Evolutionary conservation across 2,888 invertebrate genomes (phyloP).

Genomic region (Caenorhabditis virilis): DNA sequence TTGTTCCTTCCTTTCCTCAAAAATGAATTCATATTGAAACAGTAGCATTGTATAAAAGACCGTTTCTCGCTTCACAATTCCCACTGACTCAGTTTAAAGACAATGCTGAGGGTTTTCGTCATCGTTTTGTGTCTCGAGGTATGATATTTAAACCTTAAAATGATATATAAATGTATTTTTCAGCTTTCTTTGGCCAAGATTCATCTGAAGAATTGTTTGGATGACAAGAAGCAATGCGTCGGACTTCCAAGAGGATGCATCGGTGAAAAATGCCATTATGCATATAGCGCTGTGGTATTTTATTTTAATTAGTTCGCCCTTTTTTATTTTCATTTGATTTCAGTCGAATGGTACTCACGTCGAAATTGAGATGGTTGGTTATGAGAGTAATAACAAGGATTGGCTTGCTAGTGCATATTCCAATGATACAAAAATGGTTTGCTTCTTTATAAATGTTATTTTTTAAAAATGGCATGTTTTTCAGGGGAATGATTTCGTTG

Average conservation of each 20-base stretch:
- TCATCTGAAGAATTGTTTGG: slow-evolving; percentile 14
- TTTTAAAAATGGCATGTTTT: background rate
- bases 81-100: too few relatives aligned
- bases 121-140: too few relatives aligned
- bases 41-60: too few relatives aligned
- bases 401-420: slow-evolving; percentile 27
- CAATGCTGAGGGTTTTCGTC: too few relatives aligned
- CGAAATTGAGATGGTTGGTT: slow-evolving; percentile 26
- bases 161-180: too few relatives aligned
- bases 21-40: too few relatives aligned
- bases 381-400: slow-evolving; percentile 14
- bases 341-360: slow-evolving; percentile 32
- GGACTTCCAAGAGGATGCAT: slow-evolving; percentile 27
- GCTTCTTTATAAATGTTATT: background rate
- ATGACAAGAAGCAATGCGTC: slow-evolving; percentile 24
- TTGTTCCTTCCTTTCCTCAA: too few relatives aligned
- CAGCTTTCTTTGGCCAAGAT: slow-evolving; percentile 5
- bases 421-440: slow-evolving; percentile 14
- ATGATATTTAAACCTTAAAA: too few relatives aligned
- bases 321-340: slow-evolving; percentile 2
- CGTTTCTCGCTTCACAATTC: too few relatives aligned
- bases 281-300: slow-evolving; percentile 22
- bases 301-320: too few relatives aligned
- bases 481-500: slow-evolving; percentile 26
- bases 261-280: slow-evolving; percentile 11